Evolutionary conservation across 2,888 invertebrate species (phyloP).

Genomic region (Myathropa florea): DNA sequence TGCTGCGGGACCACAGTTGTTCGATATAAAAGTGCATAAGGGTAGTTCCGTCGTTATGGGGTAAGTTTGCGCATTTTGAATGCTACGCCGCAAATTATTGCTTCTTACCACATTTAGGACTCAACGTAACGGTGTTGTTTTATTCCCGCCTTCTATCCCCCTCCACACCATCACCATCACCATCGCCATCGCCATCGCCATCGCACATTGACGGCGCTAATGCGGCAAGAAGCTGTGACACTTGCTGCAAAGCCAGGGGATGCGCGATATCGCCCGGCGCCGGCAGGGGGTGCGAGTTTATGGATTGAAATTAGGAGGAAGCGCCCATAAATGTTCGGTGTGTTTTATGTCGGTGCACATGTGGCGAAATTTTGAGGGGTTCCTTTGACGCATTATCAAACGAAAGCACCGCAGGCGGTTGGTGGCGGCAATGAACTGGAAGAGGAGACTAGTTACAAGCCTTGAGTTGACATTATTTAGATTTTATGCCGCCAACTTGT

Average conservation of each 20-base stretch:
- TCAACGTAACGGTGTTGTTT: constrained; percentile 44
- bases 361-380: not conserved
- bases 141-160: constrained; percentile 16
- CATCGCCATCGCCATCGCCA: no score
- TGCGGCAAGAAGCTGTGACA: not conserved
- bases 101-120: constrained; percentile 29
- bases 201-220: no score
- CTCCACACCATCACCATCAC: no score
- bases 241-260: not conserved
- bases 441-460: not conserved
- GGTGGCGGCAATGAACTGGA: not conserved
- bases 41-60: constrained; percentile 53
- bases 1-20: constrained; percentile 40
- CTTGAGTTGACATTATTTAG: not conserved
- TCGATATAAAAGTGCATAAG: constrained; percentile 60
- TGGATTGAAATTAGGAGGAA: constrained; percentile 19
- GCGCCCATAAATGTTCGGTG: constrained; percentile 25
- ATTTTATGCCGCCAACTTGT: not conserved
- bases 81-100: constrained; percentile 61
- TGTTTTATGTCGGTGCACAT: constrained; percentile 21
- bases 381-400: not conserved
- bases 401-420: not conserved
- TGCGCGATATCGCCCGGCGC: no score
- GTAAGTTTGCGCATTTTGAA: constrained; percentile 57
- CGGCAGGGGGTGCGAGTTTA: constrained; percentile 8